phyloP scores from a whole-genome alignment of 2,113 vertebrate species.

The Onychorhynchus coronatus region DNA sequence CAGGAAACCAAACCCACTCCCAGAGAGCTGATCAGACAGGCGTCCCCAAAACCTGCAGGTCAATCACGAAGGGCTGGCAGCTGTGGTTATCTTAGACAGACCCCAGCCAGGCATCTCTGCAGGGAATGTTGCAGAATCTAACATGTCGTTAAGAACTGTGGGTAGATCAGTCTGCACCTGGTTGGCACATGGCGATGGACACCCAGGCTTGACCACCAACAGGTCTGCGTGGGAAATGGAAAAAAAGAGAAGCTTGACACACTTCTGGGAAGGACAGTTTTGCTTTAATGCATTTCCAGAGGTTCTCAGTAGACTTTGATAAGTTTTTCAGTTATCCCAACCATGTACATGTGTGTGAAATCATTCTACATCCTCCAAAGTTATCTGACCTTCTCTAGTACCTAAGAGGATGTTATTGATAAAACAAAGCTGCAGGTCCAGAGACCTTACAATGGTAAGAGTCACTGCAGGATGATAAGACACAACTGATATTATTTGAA shows the following conservation, averaged over 20 bases:
- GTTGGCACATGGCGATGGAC: rapidly evolving
- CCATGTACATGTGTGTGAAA: rapidly evolving
- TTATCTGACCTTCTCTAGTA: neutral
- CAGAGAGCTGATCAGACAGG: neutral
- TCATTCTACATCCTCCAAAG: neutral
- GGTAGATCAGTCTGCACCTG: neutral
- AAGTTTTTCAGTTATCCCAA: neutral
- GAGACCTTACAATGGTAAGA: neutral
- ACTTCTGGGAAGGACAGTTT: neutral
- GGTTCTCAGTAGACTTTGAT: neutral
- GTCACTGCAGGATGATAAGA: neutral
- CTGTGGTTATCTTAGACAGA: neutral
- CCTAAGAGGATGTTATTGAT: neutral
- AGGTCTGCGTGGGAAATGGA: neutral
- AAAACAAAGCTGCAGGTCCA: neutral
- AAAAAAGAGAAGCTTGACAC: neutral
- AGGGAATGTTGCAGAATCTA: neutral
- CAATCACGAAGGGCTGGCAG: neutral
- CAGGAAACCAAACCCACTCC: neutral
- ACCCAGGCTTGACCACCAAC: neutral
- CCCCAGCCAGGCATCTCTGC: neutral
- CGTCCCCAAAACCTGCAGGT: neutral
- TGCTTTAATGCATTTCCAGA: neutral
- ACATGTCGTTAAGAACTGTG: neutral
- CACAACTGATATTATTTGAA: neutral